phyloP scores from a whole-genome alignment of 1,140 invertebrate species.

The Drosophila serrata region DNA sequence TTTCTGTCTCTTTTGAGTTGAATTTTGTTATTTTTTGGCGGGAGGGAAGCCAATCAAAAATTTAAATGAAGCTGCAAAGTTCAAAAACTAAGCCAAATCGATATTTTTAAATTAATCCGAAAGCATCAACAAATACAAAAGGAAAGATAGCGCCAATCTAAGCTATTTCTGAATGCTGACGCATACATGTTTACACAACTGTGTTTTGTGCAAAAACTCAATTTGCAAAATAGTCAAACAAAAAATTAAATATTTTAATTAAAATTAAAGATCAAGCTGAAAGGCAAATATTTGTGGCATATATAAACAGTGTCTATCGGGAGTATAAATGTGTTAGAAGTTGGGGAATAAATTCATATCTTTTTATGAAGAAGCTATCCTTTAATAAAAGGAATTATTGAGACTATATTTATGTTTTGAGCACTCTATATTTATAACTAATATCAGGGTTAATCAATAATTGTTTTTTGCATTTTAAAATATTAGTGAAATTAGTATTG shows the following conservation, averaged over 20 bases:
- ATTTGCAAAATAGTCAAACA: slow-evolving; percentile 39
- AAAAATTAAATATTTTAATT: slow-evolving; percentile 63
- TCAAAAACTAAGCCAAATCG: slow-evolving; percentile 74
- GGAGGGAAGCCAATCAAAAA: slow-evolving; percentile 80
- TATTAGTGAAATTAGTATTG: not conserved
- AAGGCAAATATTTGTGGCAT: not conserved
- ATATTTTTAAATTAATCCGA: slow-evolving; percentile 73
- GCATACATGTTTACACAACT: slow-evolving; percentile 26
- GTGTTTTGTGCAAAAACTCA: slow-evolving; percentile 28
- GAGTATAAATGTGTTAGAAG: not conserved
- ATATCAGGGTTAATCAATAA: not conserved
- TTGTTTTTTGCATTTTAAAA: not conserved
- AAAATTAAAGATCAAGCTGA: slow-evolving; percentile 23
- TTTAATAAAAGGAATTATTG: not conserved
- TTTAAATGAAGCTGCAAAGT: slow-evolving; percentile 82
- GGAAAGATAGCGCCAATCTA: slow-evolving; percentile 39
- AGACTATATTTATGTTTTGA: not conserved
- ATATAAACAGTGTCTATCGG: not conserved
- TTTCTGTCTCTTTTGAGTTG: slow-evolving; percentile 25
- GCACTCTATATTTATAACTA: not conserved
- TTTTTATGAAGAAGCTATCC: not conserved
- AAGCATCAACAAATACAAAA: slow-evolving; percentile 36
- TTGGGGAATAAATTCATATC: not conserved
- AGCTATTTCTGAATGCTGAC: slow-evolving; percentile 66
- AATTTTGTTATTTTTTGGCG: slow-evolving; percentile 25